Conservation (phyloP, 2,888 invertebrate genomes). For the Gymnoscelis rufifasciata region DNA sequence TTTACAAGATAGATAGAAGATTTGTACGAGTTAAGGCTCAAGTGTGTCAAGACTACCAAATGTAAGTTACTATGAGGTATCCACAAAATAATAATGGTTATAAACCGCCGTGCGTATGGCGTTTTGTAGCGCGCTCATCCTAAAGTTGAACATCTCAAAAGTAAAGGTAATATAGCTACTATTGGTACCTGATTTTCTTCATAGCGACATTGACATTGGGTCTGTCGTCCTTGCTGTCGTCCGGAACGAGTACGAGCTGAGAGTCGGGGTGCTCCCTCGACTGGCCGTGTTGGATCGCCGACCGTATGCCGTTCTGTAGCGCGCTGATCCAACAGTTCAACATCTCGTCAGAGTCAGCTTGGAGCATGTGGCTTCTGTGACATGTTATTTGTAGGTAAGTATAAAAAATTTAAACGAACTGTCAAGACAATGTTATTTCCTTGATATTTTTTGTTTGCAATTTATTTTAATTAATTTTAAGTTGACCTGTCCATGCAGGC, state of each 20-base stretch:
- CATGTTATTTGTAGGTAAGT: too few species aligned
- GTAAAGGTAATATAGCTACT: not conserved
- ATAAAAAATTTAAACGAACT: too few species aligned
- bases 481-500: too few species aligned
- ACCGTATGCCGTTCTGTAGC: slow-evolving; percentile 91
- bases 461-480: too few species aligned
- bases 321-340: slow-evolving; percentile 93
- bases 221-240: slow-evolving; percentile 42
- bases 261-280: slow-evolving; percentile 66
- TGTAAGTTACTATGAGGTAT: too few species aligned
- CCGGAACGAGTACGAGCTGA: slow-evolving; percentile 60
- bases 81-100: too few species aligned
- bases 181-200: slow-evolving; percentile 59
- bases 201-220: slow-evolving; percentile 44
- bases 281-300: slow-evolving; percentile 85
- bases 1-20: too few species aligned
- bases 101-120: not conserved
- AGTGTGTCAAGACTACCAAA: too few species aligned
- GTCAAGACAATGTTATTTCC: too few species aligned
- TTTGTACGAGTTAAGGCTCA: too few species aligned
- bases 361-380: slow-evolving; percentile 94
- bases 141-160: not conserved
- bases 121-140: not conserved
- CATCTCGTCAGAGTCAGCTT: slow-evolving; percentile 97
- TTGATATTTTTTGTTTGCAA: too few species aligned